phyloP scores from a whole-genome alignment of 2,113 vertebrate genomes.

The Chlorodrepanis virens region DNA sequence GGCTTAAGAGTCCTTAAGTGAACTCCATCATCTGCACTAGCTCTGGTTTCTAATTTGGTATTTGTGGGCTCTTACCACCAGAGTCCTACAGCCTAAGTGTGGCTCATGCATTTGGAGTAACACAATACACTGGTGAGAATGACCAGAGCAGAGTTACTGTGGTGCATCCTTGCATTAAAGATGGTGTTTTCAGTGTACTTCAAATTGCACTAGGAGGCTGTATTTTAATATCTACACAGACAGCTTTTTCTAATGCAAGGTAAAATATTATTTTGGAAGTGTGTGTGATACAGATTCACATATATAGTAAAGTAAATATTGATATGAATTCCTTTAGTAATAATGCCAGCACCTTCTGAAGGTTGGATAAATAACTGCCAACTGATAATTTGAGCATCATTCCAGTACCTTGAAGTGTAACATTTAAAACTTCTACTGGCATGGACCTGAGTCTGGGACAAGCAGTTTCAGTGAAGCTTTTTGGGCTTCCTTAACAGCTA shows the following conservation, averaged over 20 bases:
- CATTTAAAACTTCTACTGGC: not conserved
- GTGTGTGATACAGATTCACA: fast-evolving
- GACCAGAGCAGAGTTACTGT: not conserved
- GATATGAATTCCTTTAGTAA: not conserved
- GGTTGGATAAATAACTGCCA: not conserved
- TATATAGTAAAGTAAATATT: not conserved
- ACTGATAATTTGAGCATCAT: not conserved
- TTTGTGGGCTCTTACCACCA: not conserved
- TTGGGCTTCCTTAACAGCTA: not conserved
- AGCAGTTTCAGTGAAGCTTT: not conserved
- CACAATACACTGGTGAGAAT: not conserved
- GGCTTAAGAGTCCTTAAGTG: not conserved
- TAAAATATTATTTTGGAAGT: not conserved
- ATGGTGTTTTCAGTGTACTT: not conserved
- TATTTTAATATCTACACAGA: not conserved
- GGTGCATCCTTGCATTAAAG: not conserved
- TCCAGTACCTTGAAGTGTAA: not conserved
- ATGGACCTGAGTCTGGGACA: not conserved
- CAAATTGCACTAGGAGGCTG: not conserved
- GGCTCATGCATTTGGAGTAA: not conserved
- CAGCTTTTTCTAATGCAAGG: not conserved
- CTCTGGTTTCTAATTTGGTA: conserved; percentile 11
- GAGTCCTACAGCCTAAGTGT: not conserved
- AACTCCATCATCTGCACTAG: not conserved
- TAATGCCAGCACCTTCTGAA: not conserved